A percentile compares a stretch with the other conserved stretches of the same genome.
Conservation (phyloP, 2,888 invertebrate species). For the Vannuccia rotundouncinata region DNA sequence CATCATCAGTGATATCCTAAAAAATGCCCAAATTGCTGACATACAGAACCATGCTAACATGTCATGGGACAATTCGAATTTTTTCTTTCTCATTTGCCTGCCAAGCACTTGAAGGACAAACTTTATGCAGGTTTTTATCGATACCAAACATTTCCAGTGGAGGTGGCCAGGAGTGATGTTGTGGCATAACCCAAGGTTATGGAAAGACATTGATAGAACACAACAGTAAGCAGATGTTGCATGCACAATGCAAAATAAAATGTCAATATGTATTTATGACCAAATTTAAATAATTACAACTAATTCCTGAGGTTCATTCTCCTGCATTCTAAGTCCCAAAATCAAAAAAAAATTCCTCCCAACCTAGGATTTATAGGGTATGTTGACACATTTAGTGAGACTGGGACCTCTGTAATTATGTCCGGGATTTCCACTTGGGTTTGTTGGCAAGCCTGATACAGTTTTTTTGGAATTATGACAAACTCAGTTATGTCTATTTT, state of each 20-base stretch:
- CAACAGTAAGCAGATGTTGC: background rate
- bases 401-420: too few species aligned
- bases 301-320: too few species aligned
- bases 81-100: slow-evolving; percentile 21
- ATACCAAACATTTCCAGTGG: slow-evolving; percentile 31
- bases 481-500: too few species aligned
- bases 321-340: too few species aligned
- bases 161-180: slow-evolving; percentile 18
- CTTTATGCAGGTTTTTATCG: slow-evolving; percentile 8
- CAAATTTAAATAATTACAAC: too few species aligned
- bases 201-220: slow-evolving; percentile 27
- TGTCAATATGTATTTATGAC: too few species aligned
- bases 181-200: slow-evolving; percentile 22
- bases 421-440: too few species aligned
- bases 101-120: slow-evolving; percentile 17
- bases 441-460: too few species aligned
- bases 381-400: too few species aligned
- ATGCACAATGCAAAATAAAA: background rate
- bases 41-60: background rate
- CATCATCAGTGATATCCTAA: slow-evolving; percentile 12
- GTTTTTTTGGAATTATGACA: too few species aligned
- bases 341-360: too few species aligned
- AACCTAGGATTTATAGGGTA: too few species aligned
- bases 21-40: slow-evolving; percentile 28
- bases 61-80: slow-evolving; percentile 24